These are phyloP conservation scores for Otolemur crassicaudatus DNA, from an alignment of 2,797 vertebrate species.

Conservation along the genomic window DNA sequence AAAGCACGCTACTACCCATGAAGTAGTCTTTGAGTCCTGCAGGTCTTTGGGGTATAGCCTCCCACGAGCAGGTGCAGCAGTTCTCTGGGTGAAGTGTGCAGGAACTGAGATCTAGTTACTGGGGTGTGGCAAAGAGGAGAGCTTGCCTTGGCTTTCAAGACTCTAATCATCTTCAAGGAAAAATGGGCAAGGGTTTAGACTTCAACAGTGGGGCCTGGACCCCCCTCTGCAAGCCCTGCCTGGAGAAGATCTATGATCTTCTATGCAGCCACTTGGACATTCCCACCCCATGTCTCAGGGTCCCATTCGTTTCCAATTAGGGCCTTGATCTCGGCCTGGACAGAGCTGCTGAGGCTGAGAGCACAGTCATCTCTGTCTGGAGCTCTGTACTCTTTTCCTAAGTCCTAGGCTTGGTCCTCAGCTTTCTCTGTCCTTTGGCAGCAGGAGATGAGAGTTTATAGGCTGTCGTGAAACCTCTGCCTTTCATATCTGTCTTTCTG, in stretches of 20 bases:
- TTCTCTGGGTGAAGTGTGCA: neutral
- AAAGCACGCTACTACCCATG: neutral
- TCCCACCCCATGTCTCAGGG: neutral
- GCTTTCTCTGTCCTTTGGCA: neutral
- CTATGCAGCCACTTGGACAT: neutral
- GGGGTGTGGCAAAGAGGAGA: neutral
- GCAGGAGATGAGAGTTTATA: neutral
- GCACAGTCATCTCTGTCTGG: neutral
- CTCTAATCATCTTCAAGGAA: neutral
- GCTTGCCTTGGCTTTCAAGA: neutral
- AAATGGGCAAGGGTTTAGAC: neutral
- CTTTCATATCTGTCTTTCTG: neutral
- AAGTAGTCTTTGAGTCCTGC: neutral
- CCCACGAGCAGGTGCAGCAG: neutral
- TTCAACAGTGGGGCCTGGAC: neutral
- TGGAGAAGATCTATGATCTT: neutral
- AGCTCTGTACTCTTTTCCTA: neutral
- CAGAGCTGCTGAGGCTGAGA: neutral
- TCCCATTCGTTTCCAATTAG: neutral
- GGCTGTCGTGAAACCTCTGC: neutral
- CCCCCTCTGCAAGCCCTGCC: neutral
- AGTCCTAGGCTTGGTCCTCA: neutral
- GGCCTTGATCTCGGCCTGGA: neutral
- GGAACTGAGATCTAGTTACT: neutral
- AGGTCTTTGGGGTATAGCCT: neutral